Evolutionary conservation across 1,140 invertebrate species (phyloP), one percentile per base, ranked within the genome.

Genomic region (Subanguina moxae): DNA sequence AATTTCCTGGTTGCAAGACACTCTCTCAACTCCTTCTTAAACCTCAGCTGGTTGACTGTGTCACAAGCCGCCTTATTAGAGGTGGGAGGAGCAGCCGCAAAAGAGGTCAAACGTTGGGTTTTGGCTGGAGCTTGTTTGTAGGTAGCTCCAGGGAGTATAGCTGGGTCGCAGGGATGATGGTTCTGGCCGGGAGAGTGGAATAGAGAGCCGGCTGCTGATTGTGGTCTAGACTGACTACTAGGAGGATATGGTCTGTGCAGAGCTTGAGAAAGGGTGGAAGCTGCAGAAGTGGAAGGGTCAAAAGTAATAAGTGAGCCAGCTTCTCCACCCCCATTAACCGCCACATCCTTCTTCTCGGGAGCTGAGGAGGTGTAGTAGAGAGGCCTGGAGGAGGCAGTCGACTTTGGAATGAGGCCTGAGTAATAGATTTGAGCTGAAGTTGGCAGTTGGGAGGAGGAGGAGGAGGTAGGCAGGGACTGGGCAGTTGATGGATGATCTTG

Each of bases 11-110:
- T 38, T 25, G 23, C 62, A 23, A 81, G 56, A 11, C 65, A 70
- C 65, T 81, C 74, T 46, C 77, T 68, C 45, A 81, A 64, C 48
- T 81, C 79, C 52, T 82, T 75, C 64, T 82, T 82, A 65, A 81
- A 70, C 59, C 77, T 25, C 23, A 81, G 76, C 46, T 72, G 71
- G 25, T 23, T 25, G 13, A 67, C 17, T n/a, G 71, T 67, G 21
- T 69, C 62, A 25, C 46, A 52, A 21, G 74, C 67, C 0, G 68
- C 68, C 56, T 72, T 48, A 73, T 57, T 67, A 23, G 23, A 13
- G 19, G 32, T 43, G 23, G 64, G 21, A 32, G 62, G 57, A 13
- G n/a, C 5, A 28, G 45, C 45, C 25, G 45, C 57, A 27, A 69
- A 43, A 68, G 32, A 52, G 48, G 66, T 56, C 32, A 68, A 27